Evolutionary conservation across 1,140 invertebrate species (phyloP).

Genomic region (Sitobion miscanthi): DNA sequence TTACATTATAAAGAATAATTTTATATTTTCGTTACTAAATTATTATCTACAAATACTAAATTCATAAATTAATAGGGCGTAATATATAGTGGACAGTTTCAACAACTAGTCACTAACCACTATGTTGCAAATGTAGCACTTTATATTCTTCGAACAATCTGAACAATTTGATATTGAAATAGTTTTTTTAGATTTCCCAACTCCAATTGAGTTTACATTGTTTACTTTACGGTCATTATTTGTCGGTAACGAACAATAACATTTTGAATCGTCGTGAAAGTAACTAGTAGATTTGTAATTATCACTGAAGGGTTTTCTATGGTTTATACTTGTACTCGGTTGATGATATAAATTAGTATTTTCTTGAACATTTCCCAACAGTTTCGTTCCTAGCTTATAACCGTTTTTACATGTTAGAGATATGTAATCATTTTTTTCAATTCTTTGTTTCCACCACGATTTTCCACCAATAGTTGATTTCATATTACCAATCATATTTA

Average conservation of each 20-base stretch:
- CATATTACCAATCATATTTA: neutral
- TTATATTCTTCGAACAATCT: neutral
- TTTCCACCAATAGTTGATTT: neutral
- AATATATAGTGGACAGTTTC: neutral
- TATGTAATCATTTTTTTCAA: neutral
- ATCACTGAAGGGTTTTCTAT: neutral
- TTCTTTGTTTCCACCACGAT: neutral
- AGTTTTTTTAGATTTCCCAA: no score
- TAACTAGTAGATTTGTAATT: neutral
- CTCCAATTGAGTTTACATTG: no score
- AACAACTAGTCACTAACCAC: neutral
- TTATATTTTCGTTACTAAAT: no score
- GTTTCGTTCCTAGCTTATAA: neutral
- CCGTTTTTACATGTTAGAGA: neutral
- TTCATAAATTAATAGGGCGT: neutral
- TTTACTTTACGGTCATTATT: neutral
- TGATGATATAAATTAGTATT: neutral
- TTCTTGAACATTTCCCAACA: neutral
- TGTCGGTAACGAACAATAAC: neutral
- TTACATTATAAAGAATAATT: no score
- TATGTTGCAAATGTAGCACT: neutral
- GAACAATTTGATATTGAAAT: neutral
- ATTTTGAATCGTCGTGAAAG: neutral
- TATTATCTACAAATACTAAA: neutral
- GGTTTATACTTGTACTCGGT: neutral